A percentile compares a stretch with the other conserved stretches of the same genome.
Conservation (phyloP, 2,888 invertebrate genomes). For the Polyploca ridens region DNA sequence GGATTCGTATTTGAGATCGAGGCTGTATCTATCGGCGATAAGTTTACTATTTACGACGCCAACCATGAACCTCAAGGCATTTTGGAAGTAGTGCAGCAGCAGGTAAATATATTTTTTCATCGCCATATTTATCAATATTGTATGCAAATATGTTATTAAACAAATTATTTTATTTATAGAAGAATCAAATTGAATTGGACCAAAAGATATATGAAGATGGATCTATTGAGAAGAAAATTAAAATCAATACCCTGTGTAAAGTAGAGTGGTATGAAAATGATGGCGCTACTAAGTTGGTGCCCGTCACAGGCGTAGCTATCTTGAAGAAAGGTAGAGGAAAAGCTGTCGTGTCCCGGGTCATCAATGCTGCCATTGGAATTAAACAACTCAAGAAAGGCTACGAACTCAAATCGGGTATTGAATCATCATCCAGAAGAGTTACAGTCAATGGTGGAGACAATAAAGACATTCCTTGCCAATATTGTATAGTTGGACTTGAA, state of each 20-base stretch:
- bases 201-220: constrained; percentile 73
- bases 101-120: constrained; percentile 71
- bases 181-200: constrained; percentile 77
- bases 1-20: constrained; percentile 90
- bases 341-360: constrained; percentile 82
- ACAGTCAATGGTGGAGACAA: constrained; percentile 86
- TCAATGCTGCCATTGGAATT: constrained; percentile 84
- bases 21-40: constrained; percentile 87
- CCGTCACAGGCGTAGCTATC: constrained; percentile 85
- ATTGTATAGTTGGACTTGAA: constrained; percentile 87
- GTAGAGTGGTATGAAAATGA: constrained; percentile 88
- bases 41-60: constrained; percentile 89
- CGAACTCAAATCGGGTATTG: constrained; percentile 86
- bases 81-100: constrained; percentile 86
- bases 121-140: background rate
- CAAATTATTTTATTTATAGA: constrained; percentile 53
- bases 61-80: constrained; percentile 88
- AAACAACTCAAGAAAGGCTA: constrained; percentile 83
- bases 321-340: constrained; percentile 79
- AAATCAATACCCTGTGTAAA: constrained; percentile 86
- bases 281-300: constrained; percentile 84
- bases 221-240: constrained; percentile 85
- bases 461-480: constrained; percentile 87
- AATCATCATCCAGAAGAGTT: constrained; percentile 85
- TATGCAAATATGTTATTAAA: background rate